Evolutionary conservation across 35 echinoderm and acorn worm species (phyloP).

Genomic region (Lytechinus pictus): DNA sequence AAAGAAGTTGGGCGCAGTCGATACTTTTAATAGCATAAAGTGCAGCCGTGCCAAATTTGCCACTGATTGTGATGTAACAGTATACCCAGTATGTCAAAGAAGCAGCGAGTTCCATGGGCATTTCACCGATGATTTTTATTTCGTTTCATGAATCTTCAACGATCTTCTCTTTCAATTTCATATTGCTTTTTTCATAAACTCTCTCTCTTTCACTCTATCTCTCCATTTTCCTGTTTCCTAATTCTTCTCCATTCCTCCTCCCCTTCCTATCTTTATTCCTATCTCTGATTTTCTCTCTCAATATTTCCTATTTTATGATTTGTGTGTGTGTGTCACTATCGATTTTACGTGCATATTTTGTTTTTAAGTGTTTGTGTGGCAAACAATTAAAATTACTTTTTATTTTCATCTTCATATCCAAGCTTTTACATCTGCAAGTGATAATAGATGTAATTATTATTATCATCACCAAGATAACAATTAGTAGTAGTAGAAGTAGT

Average conservation of each 20-base stretch:
- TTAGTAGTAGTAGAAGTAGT: too few relatives aligned
- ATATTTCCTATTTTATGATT: too few relatives aligned
- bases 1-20: neutral
- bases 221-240: neutral
- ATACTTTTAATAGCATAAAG: conserved; percentile 45
- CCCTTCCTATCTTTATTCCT: neutral
- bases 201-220: neutral
- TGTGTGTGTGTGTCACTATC: too few relatives aligned
- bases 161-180: neutral
- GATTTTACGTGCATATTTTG: too few relatives aligned
- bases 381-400: too few relatives aligned
- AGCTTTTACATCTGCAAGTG: too few relatives aligned
- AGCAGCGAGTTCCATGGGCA: neutral
- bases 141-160: neutral
- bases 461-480: too few relatives aligned
- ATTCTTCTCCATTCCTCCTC: neutral
- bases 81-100: neutral
- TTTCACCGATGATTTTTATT: neutral
- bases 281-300: neutral
- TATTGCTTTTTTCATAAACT: neutral
- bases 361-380: too few relatives aligned
- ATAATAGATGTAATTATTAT: too few relatives aligned
- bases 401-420: too few relatives aligned
- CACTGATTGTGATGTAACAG: conserved; percentile 37
- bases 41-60: conserved; percentile 26